These are phyloP conservation scores for Haliclona indistincta DNA, from an alignment of 37 sponge, comb jelly and placozoan genomes.

Conservation along the genomic window DNA sequence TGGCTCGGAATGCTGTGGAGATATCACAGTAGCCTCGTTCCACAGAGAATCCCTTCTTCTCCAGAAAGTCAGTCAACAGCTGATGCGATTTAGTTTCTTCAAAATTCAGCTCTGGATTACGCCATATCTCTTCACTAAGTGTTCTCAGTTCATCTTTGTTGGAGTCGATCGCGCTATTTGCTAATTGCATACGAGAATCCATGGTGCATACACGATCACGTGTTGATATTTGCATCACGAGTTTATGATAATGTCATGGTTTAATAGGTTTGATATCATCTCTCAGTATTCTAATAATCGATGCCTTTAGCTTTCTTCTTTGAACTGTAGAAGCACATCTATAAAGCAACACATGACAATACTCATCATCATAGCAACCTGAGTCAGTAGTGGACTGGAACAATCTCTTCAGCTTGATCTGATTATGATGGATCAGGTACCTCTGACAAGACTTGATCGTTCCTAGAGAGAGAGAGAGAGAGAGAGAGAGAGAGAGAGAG, in stretches of 20 bases:
- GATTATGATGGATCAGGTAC: slow-evolving; percentile 57
- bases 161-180: not conserved
- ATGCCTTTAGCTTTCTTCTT: no score
- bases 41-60: slow-evolving; percentile 58
- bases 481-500: not conserved
- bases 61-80: slow-evolving; percentile 42
- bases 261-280: no score
- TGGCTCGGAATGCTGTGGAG: slow-evolving; percentile 74
- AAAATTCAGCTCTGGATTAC: slow-evolving; percentile 3
- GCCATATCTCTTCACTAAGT: not conserved
- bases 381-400: slow-evolving; percentile 16
- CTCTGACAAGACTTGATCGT: slow-evolving; percentile 72
- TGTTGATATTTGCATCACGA: no score
- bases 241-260: no score
- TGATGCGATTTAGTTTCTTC: slow-evolving; percentile 55
- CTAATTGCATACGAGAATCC: not conserved
- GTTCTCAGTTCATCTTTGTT: not conserved
- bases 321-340: no score
- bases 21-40: slow-evolving; percentile 38
- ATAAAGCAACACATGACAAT: no score
- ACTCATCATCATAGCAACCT: no score
- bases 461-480: slow-evolving; percentile 7
- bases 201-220: no score
- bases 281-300: no score
- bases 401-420: slow-evolving; percentile 23